phyloP scores from a whole-genome alignment of 2,888 invertebrate species.

The Torymus auratus region DNA sequence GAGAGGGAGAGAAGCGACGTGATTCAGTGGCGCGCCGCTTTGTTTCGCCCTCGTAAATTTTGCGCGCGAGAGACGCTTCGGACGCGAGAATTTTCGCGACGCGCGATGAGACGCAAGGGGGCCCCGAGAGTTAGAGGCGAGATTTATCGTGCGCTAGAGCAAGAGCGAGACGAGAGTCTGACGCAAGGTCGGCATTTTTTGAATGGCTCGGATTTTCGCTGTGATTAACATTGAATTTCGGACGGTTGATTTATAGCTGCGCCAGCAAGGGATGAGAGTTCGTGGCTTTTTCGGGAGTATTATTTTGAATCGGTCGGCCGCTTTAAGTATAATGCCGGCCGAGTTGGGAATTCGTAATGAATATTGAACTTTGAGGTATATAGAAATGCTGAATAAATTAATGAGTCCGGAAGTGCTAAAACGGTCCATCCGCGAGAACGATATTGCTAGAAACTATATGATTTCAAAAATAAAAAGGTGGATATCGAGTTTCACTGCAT shows the following conservation, averaged over 20 bases:
- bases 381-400: too few relatives aligned
- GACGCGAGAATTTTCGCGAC: slow-evolving; percentile 41
- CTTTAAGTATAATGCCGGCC: too few relatives aligned
- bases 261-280: not conserved
- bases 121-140: slow-evolving; percentile 39
- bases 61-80: slow-evolving; percentile 26
- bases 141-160: slow-evolving; percentile 38
- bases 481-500: too few relatives aligned
- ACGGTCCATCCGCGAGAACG: too few relatives aligned
- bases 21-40: slow-evolving; percentile 42
- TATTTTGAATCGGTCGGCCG: too few relatives aligned
- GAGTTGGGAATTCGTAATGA: too few relatives aligned
- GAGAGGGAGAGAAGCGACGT: slow-evolving; percentile 6
- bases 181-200: slow-evolving; percentile 22
- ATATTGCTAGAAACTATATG: too few relatives aligned
- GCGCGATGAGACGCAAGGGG: not conserved
- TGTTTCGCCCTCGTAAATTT: slow-evolving; percentile 58
- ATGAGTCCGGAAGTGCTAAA: too few relatives aligned
- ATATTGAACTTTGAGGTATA: too few relatives aligned
- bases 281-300: too few relatives aligned
- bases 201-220: not conserved
- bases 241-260: not conserved
- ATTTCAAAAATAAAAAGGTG: too few relatives aligned
- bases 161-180: not conserved
- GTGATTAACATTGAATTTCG: not conserved